Base-by-base conservation (phyloP, 35 echinoderm and acorn worm genomes). In the Nesometra sesokonis region DNA sequence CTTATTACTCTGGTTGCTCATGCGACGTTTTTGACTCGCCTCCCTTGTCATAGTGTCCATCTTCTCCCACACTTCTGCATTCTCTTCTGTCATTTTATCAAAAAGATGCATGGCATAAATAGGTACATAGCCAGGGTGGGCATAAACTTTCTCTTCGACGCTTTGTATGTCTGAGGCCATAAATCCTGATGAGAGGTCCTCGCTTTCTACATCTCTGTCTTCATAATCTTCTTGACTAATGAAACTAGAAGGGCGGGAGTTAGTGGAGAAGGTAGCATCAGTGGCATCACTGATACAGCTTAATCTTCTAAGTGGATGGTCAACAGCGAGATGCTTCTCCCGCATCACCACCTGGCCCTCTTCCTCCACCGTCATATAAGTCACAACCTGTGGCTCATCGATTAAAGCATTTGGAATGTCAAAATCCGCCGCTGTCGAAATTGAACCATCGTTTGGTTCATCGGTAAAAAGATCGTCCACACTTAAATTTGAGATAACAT, bases 271-370 rank as follows among this genome's bases (percentile, higher is more conserved):
- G 9, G 96, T 99, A 21, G 92, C 92, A 86, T 99, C 96, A 0
- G 92, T 99, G 13, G 92, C 96, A 90, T 94, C 96, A 80, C 96
- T 99, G 77, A 99, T 93, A 36, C 92, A 94, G 78, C 96, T 99
- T 0, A 99, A 83, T 82, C 92, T 89, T 29, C 96, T 86, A 0
- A 99, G 88, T 23, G 96, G 96, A 77, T 99, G 96, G 77, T 99
- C 96, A 57, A 92, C 87, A 47, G 94, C 91, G 30, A 97, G 87
- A 88, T 97, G 94, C 36, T 97, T 97, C 47, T 97, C 94, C 36
- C 94, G 88, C 94, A 97, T 97, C 15, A 97, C 94, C 33, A 97
- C 94, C 57, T 97, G 94, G 43, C 93, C 94, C 37, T 93, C 94
- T 11, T 93, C 91, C 57, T 94, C 93, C 34, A 97, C 88, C 29